Evolutionary conservation across 1,140 invertebrate species (phyloP).

Genomic region (Bombus cullumanus): DNA sequence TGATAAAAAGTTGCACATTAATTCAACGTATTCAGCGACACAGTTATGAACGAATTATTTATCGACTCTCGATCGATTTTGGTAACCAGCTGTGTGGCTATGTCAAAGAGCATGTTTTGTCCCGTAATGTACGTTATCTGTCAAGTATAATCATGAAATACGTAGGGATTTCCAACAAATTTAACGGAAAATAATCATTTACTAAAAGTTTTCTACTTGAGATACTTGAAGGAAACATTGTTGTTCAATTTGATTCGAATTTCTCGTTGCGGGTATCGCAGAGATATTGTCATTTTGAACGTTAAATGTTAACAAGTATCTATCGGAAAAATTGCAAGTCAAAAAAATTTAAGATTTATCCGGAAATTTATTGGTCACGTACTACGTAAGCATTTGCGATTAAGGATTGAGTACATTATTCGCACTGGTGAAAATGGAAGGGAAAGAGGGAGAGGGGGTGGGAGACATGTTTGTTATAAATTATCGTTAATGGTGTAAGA

Average conservation of each 20-base stretch:
- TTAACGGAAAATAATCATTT: not conserved
- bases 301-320: not conserved
- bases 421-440: not conserved
- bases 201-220: not conserved
- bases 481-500: not conserved
- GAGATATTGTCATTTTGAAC: conserved; percentile 28
- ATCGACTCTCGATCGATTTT: not conserved
- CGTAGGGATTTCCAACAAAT: not conserved
- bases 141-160: not conserved
- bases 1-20: not conserved
- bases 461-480: not conserved
- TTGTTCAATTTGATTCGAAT: conserved; percentile 3
- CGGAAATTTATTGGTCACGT: not conserved
- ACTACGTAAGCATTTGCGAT: not conserved
- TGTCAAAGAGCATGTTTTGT: not conserved
- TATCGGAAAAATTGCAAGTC: not conserved
- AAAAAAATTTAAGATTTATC: not conserved
- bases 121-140: not conserved
- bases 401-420: not conserved
- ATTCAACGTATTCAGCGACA: not conserved
- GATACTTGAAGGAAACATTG: not conserved
- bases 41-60: not conserved
- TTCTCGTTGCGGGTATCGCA: conserved; percentile 63
- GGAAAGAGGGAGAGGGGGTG: fast-evolving
- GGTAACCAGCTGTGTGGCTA: not conserved